These are phyloP conservation scores for Augochlora pura DNA, from an alignment of 1,140 invertebrate genomes.

Conservation along the genomic window DNA sequence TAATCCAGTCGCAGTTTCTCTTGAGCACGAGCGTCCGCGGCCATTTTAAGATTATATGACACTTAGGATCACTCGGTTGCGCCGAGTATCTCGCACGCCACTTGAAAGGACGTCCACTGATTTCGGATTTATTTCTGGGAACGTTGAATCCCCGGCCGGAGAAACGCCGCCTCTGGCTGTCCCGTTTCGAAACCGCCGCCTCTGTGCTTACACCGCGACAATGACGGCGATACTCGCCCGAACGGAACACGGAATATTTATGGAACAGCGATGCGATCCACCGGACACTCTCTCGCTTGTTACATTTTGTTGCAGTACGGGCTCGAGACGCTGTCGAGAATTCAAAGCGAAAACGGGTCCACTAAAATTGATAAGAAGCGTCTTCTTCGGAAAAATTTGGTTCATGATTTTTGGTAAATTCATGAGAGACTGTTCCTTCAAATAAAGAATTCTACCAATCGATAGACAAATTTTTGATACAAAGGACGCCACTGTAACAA, in stretches of 20 bases:
- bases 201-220: background rate
- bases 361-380: background rate
- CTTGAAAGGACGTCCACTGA: conserved; percentile 32
- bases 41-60: conserved; percentile 29
- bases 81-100: conserved; percentile 11
- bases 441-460: too few relatives aligned
- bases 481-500: too few relatives aligned
- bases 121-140: conserved; percentile 28
- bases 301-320: too few relatives aligned
- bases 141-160: background rate
- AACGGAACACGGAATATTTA: conserved; percentile 2
- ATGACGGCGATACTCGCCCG: background rate
- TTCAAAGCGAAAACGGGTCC: background rate
- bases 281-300: background rate
- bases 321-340: too few relatives aligned
- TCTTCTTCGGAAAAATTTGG: too few relatives aligned
- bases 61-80: conserved; percentile 9
- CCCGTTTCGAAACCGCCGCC: background rate
- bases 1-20: conserved; percentile 39
- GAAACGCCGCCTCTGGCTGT: background rate
- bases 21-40: conserved; percentile 7
- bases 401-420: too few relatives aligned
- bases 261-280: background rate
- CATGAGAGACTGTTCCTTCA: too few relatives aligned
- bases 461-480: too few relatives aligned